Evolutionary conservation across 2,113 vertebrate species (phyloP).

Genomic region (Neomonachus schauinslandi): DNA sequence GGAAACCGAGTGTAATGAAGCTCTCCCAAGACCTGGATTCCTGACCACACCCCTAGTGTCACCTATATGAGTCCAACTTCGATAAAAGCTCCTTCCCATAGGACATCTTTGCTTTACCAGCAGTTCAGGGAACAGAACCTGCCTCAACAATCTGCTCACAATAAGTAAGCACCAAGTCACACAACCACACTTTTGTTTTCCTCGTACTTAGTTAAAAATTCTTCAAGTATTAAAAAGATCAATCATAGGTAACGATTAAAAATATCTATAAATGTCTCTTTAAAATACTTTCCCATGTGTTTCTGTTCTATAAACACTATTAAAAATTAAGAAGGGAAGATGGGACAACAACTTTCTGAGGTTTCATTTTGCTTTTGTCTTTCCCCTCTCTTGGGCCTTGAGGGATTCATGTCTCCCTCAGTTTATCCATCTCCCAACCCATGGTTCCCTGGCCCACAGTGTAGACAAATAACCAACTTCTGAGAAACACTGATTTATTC

Average conservation of each 20-base stretch:
- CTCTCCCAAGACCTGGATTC: background rate
- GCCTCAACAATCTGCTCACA: background rate
- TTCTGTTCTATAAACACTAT: conserved; percentile 51
- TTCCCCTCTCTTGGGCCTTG: background rate
- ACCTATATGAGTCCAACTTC: background rate
- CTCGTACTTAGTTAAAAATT: conserved; percentile 46
- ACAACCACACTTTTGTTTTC: background rate
- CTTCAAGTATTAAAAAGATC: conserved; percentile 53
- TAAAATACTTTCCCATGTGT: conserved; percentile 47
- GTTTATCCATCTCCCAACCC: background rate
- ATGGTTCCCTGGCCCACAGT: background rate
- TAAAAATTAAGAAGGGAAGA: conserved; percentile 51
- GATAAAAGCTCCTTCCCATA: background rate
- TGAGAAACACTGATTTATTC: background rate
- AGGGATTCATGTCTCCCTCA: background rate
- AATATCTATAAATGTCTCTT: conserved; percentile 52
- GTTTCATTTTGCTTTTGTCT: background rate
- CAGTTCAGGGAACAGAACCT: background rate
- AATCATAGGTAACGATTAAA: conserved; percentile 30
- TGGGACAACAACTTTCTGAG: background rate
- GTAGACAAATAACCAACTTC: background rate
- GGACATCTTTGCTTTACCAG: background rate
- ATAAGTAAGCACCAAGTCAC: background rate
- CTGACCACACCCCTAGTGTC: background rate
- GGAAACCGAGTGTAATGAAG: background rate